Base-by-base conservation (phyloP, 1,140 invertebrate species). In the Zaprionus kolodkinae region DNA sequence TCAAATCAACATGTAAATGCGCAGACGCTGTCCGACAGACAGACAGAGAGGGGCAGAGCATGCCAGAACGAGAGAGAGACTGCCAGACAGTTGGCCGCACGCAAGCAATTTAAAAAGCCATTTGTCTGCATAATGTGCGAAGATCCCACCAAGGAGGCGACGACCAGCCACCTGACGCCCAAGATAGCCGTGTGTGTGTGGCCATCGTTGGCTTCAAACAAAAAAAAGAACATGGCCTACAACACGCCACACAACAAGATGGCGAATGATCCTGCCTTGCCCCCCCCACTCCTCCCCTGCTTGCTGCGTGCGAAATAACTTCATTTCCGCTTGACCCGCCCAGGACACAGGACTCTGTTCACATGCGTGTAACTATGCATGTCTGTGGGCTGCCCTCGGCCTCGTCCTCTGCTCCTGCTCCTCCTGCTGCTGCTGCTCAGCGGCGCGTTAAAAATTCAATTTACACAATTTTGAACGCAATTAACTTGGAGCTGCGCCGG, bases 381-480 rank as follows among this genome's bases (percentile, higher is more conserved):
- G 81, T 85, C 64, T 73, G 74, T 73, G 66, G 54, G 13, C 25
- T 48, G 40, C 12, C 6, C 27, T 27, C 15, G 6, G 40, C 25
- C 13, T 25, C 21, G 27, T 12, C n/a, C 11, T 43, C 10, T 33
- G 12, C 27, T 6, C 6, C 27, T 30, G 27, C 30, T 35, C n/a
- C 30, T 10, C 1, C 52, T 54, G 15, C 27, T 10, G 12, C 43
- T 15, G 66, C 27, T 74, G 71, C 48, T 55, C 76, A 71, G 67
- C 67, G 55, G 76, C 77, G 84, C 71, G 84, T 87, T 88, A 77
- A 88, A 88, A 87, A 88, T 87, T 87, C 84, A 88, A 87, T 87
- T 87, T 88, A 87, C 84, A 87, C 83, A 83, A 87, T 87, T 86
- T 87, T 81, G 63, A 87, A 82, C 83, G 70, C 84, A 87, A 87